Evolutionary conservation across 1,140 invertebrate genomes (phyloP).

Genomic region (Galendromus occidentalis): DNA sequence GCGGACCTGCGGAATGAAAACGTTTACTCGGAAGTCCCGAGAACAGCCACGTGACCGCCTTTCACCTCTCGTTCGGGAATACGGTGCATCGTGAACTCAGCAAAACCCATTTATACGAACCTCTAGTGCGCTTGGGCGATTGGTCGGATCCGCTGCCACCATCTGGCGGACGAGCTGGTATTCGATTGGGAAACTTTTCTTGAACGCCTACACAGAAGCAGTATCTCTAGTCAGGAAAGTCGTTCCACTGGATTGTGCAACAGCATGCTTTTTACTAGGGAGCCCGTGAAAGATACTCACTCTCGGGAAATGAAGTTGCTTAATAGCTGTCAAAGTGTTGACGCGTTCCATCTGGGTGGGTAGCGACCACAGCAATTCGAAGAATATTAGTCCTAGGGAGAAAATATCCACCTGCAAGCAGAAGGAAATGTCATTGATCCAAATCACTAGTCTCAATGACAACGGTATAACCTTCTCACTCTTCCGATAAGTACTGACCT

Average conservation of each 20-base stretch:
- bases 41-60: no score
- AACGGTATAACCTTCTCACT: no score
- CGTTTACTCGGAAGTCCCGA: no score
- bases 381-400: conserved; percentile 77
- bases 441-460: no score
- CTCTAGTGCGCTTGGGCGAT: neutral
- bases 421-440: no score
- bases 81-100: neutral
- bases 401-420: conserved; percentile 49
- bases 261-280: neutral
- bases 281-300: neutral
- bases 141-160: neutral
- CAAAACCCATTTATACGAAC: no score
- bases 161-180: neutral
- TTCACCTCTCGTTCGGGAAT: no score
- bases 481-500: conserved; percentile 37
- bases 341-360: conserved; percentile 70
- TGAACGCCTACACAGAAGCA: neutral
- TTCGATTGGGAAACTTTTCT: neutral
- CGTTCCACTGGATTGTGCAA: neutral
- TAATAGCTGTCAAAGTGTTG: conserved; percentile 5
- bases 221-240: neutral
- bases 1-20: no score
- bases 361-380: conserved; percentile 74
- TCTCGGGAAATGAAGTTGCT: neutral